Conservation (phyloP, 2,113 vertebrate genomes). For the Perognathus longimembris region DNA sequence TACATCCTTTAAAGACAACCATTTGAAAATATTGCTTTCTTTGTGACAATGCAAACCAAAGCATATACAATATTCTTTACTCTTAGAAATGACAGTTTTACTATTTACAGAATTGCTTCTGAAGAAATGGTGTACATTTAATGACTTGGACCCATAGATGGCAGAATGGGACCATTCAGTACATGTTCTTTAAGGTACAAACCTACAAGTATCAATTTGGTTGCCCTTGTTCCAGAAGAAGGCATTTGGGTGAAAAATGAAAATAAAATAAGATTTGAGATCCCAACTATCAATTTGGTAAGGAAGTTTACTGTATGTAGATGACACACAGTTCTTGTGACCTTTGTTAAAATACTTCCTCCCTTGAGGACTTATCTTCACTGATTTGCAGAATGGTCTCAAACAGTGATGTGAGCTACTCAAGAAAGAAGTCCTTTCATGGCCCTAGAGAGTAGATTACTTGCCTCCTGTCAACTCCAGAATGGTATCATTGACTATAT, state of each 20-base stretch:
- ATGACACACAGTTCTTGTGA: slow-evolving; percentile 64
- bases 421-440: background rate
- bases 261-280: slow-evolving; percentile 23
- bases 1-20: background rate
- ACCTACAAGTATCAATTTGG: background rate
- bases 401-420: background rate
- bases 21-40: background rate
- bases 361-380: background rate
- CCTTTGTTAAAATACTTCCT: slow-evolving; percentile 9
- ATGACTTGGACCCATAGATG: slow-evolving; percentile 76
- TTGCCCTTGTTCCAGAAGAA: background rate
- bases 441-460: background rate
- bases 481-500: background rate
- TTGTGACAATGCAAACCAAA: slow-evolving; percentile 41
- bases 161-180: slow-evolving; percentile 79
- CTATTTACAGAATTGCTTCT: background rate
- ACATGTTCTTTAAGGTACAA: background rate
- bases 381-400: background rate
- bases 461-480: background rate
- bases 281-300: background rate
- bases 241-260: slow-evolving; percentile 13
- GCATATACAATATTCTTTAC: background rate
- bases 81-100: slow-evolving; percentile 34
- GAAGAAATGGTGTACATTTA: background rate
- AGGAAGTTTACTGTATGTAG: slow-evolving; percentile 60